Base-by-base conservation (phyloP, 64 coral and sea anemone genomes). In the Catalaphyllia jardinei region DNA sequence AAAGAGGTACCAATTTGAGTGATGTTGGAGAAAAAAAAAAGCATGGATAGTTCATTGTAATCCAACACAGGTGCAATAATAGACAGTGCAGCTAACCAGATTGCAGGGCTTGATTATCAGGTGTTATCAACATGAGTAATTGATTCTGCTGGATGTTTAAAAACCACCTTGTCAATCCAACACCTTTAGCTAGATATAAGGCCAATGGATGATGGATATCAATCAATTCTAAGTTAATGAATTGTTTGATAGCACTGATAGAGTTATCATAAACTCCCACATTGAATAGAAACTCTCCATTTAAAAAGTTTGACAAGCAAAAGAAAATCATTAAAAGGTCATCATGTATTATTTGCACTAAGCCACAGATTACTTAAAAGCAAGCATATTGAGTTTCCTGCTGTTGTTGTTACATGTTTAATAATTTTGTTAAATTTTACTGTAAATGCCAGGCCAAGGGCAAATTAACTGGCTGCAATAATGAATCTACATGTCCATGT, bases 171-270 rank as follows among this genome's bases (percentile, higher is more conserved):
- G 22, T 79, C 74, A 28, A 79, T 79, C 19, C 75, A 25, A 1
- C 15, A 52, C 42, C 29, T 78, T 52, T 54, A 11, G 3, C 9
- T 62, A 7, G 22, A 6, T 38, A 49, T 25, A n/a, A 83, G 35
- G 8, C 65, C 31, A 65, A 83, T 42, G n/a, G 13, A 14, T 24
- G n/a, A 83, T 42, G 22, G 13, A 14, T 24, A 39, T 31, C 30
- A 63, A 42, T 83, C 31, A 63, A 83, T 83, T 83, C 38, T 71
- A 71, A 14, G 31, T 85, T 71, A 71, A 85, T 85, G 81, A 85
- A 69, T 19, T 50, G 28, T 27, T 25, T 50, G 25, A 10, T n/a
- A 28, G 22, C 12, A 71, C 39, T 51, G 63, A 85, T 71, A 85
- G n/a, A 51, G 62, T 85, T 85, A 85, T 83, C 80, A 46, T 50